phyloP scores from a whole-genome alignment of 2,797 vertebrate species.

The Euthynnus affinis region DNA sequence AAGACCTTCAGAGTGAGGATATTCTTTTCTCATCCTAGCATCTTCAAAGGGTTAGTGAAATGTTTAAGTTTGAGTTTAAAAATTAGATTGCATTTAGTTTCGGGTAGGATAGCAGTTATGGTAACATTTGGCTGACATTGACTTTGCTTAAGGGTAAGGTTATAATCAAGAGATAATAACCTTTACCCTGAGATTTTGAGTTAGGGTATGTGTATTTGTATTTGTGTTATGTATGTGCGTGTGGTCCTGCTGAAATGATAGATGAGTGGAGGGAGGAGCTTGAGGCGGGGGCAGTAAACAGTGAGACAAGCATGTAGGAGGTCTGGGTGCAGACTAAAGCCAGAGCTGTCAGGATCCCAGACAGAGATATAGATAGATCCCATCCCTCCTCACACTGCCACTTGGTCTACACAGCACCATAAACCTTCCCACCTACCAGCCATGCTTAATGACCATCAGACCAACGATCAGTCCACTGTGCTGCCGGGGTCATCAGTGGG shows the following conservation, averaged over 20 bases:
- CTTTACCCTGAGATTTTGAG: slow-evolving; percentile 26
- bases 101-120: not conserved
- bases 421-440: slow-evolving; percentile 63
- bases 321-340: slow-evolving; percentile 81
- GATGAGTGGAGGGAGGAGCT: slow-evolving; percentile 73
- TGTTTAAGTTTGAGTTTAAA: not conserved
- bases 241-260: slow-evolving; percentile 79
- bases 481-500: slow-evolving; percentile 35
- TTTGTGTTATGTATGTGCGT: slow-evolving; percentile 70
- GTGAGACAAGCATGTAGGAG: slow-evolving; percentile 80
- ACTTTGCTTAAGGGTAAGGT: slow-evolving; percentile 39
- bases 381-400: slow-evolving; percentile 69
- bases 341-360: slow-evolving; percentile 80
- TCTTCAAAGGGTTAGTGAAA: not conserved
- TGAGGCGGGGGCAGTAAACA: slow-evolving; percentile 77
- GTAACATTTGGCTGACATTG: not conserved
- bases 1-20: not conserved
- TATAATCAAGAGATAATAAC: slow-evolving; percentile 47
- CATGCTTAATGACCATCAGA: slow-evolving; percentile 32
- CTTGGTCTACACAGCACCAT: slow-evolving; percentile 47
- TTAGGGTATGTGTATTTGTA: slow-evolving; percentile 42
- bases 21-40: slow-evolving; percentile 13
- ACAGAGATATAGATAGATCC: slow-evolving; percentile 77
- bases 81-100: not conserved
- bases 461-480: slow-evolving; percentile 29